Percentiles rank a stretch among this genome's conserved stretches.
Evolutionary conservation across 1,140 invertebrate species (phyloP).

Genomic region (Leptinotarsa lineolata): DNA sequence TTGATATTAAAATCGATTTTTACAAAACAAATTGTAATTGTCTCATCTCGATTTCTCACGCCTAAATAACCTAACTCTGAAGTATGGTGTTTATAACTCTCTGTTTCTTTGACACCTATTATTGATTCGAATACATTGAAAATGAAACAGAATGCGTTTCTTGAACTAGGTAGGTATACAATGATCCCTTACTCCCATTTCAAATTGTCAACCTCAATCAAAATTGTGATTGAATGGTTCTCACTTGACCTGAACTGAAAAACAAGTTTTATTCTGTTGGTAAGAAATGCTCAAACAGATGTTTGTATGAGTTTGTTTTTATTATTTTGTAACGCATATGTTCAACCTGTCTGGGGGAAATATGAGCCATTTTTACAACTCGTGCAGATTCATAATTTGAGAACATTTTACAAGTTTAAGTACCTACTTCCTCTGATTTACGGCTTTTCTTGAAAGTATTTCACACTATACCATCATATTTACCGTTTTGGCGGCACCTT

Average conservation of each 20-base stretch:
- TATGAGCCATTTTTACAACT: conserved; percentile 20
- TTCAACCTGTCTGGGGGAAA: conserved; percentile 23
- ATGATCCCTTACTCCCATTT: conserved; percentile 3
- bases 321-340: conserved; percentile 7
- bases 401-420: conserved; percentile 7
- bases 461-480: too few relatives aligned
- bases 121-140: conserved; percentile 1
- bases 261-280: conserved; percentile 33
- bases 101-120: not conserved
- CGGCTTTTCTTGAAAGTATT: not conserved
- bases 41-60: too few relatives aligned
- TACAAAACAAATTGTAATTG: too few relatives aligned
- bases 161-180: not conserved
- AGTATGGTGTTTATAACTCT: not conserved
- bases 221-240: conserved; percentile 28
- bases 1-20: not conserved
- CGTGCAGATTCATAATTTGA: not conserved
- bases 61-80: not conserved
- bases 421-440: conserved; percentile 25
- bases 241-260: conserved; percentile 31
- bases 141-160: not conserved
- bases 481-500: too few relatives aligned
- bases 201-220: conserved; percentile 38
- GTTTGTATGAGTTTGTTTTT: conserved; percentile 27
- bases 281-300: conserved; percentile 23